These are phyloP conservation scores for Colletes collaris DNA, from an alignment of 2,888 invertebrate genomes.

Conservation along the genomic window DNA sequence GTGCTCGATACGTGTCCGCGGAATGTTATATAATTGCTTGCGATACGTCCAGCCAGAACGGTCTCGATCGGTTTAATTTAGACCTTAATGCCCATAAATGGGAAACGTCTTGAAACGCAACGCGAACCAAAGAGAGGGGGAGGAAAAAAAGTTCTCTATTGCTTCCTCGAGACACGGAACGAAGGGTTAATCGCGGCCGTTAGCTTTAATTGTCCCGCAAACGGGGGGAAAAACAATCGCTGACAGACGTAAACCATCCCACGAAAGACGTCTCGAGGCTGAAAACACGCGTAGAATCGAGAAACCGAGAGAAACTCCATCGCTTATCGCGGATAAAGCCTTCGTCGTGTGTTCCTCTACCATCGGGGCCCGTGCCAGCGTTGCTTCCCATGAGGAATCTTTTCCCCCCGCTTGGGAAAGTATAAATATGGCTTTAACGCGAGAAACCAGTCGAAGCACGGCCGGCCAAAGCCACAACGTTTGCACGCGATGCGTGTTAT, in stretches of 20 bases:
- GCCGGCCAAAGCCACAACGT: neutral
- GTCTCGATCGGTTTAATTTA: too few species aligned
- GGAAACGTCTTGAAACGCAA: too few species aligned
- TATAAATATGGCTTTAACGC: constrained; percentile 59
- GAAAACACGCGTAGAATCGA: constrained; percentile 6
- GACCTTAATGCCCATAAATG: too few species aligned
- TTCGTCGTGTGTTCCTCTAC: constrained; percentile 13
- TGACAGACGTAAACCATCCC: constrained; percentile 15
- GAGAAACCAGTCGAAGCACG: constrained; percentile 45
- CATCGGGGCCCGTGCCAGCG: constrained; percentile 10
- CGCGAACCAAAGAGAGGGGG: too few species aligned
- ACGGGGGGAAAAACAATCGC: constrained; percentile 21
- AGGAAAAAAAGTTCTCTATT: neutral
- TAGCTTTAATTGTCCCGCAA: constrained; percentile 35
- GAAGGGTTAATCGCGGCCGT: constrained; percentile 37
- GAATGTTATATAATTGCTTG: too few species aligned
- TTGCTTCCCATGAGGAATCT: constrained; percentile 55
- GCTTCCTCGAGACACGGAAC: neutral
- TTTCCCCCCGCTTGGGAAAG: constrained; percentile 39
- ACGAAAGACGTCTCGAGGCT: constrained; percentile 14
- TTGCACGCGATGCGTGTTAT: constrained; percentile 29
- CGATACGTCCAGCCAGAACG: too few species aligned
- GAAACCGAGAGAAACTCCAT: constrained; percentile 6
- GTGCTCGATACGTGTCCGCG: too few species aligned
- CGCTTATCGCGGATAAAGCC: constrained; percentile 10